Base-by-base conservation (phyloP, 2,113 vertebrate genomes). In the Syngnathus typhle region DNA sequence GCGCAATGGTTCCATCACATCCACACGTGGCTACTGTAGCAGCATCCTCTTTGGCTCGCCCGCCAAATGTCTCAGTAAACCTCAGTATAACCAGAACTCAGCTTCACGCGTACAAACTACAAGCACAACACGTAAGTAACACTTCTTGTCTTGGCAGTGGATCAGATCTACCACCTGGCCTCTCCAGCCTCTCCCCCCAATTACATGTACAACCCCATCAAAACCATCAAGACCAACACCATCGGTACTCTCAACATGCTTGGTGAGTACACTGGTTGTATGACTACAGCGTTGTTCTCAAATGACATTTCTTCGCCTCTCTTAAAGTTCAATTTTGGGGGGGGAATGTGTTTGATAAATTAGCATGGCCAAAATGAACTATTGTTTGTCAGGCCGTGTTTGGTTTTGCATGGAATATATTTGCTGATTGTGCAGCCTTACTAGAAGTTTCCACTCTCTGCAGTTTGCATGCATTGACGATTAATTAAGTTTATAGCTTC, bases 181-280 rank as follows among this genome's bases (percentile, higher is more conserved):
- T 98, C 96, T 73, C 97, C 97, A 70, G 97, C 97, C 60, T 99
- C 97, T 36, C 97, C 97, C 71, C 97, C 97, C n/a, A 99, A 98
- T 88, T 99, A 99, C 87, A 99, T 99, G 97, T 98, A 98, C 82
- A 98, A 99, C 79, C 96, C 97, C 67, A 98, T 99, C 89, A 98
- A 98, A 90, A 99, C 96, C 0, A 82, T 99, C 36, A 99, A 99
- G 88, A 99, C 96, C 27, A 98, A 99, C 81, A 98, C 97, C 5
- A 98, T 99, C 7, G 96, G 97, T 55, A 98, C 97, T 1, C 83
- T 99, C 3, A 99, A 99, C 82, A 98, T 99, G 97, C 89, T 99
- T 36, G 97, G 97, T 98, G 74, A 93, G 96, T 92, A 47, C 37
- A 3, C 7, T 18, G 9, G 41, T 18, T 64, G 38, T 62, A 12